These are phyloP conservation scores for Dendrocincla fuliginosa DNA, from an alignment of 2,797 vertebrate genomes.

Conservation along the genomic window DNA sequence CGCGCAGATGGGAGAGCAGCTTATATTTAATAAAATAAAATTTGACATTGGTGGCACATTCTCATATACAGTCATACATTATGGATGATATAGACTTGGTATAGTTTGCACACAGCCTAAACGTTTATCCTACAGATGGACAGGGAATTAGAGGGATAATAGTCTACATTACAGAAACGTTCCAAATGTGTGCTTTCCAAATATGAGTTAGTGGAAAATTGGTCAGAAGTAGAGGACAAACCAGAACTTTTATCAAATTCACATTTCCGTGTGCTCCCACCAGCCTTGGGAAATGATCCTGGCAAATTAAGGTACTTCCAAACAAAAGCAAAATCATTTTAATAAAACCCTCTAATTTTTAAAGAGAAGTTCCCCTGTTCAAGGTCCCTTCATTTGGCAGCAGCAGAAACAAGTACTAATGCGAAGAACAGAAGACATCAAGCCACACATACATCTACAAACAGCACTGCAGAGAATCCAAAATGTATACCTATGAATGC, in stretches of 20 bases:
- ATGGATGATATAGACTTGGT: constrained; percentile 44
- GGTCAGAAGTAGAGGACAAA: not conserved
- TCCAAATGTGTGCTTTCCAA: not conserved
- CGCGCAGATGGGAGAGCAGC: constrained; percentile 58
- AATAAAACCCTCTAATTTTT: not conserved
- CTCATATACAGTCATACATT: constrained; percentile 56
- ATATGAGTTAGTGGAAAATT: not conserved
- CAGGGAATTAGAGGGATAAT: constrained; percentile 39
- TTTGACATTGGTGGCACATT: constrained; percentile 57
- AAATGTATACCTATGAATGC: not conserved
- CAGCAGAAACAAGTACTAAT: not conserved
- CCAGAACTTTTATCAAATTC: rapidly evolving
- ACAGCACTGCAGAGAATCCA: not conserved
- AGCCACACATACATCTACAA: rapidly evolving
- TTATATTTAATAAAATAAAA: constrained; percentile 69
- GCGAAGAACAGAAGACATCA: not conserved
- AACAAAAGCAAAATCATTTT: not conserved
- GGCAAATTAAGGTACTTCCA: not conserved
- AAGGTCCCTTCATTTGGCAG: not conserved
- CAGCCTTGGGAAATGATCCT: not conserved
- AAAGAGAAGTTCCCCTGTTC: not conserved
- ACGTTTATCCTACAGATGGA: constrained; percentile 51
- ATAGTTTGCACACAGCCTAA: constrained; percentile 27
- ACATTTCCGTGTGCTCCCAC: rapidly evolving
- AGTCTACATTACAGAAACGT: not conserved